Evolutionary conservation across 2,113 vertebrate species (phyloP).

Genomic region (Alectura lathami): DNA sequence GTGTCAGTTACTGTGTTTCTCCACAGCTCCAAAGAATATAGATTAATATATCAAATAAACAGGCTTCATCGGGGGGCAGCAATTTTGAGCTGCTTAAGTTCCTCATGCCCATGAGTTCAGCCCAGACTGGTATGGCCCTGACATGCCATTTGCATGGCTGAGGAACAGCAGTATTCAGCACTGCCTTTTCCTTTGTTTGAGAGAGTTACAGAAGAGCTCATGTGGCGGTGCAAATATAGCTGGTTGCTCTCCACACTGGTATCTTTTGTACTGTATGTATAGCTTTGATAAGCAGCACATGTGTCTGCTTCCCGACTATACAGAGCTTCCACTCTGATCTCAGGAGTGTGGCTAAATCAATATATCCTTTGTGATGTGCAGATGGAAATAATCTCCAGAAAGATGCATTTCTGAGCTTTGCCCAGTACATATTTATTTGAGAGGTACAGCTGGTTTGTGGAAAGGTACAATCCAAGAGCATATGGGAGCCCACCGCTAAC

Average conservation of each 20-base stretch:
- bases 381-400: constrained; percentile 70
- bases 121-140: rapidly evolving
- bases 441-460: constrained; percentile 57
- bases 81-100: neutral
- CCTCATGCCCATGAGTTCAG: neutral
- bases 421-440: constrained; percentile 36
- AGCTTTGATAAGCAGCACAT: constrained; percentile 64
- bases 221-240: constrained; percentile 29
- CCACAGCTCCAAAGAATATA: neutral
- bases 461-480: constrained; percentile 52
- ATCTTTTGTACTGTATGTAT: constrained; percentile 26
- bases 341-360: constrained; percentile 63
- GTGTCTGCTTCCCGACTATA: constrained; percentile 33
- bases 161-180: constrained; percentile 7
- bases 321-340: constrained; percentile 65
- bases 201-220: constrained; percentile 12
- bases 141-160: neutral
- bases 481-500: constrained; percentile 3
- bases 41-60: neutral
- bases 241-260: neutral
- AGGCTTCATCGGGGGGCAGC: neutral
- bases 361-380: constrained; percentile 65
- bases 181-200: constrained; percentile 52
- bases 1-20: neutral
- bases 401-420: constrained; percentile 62